Conservation (phyloP, 2,113 vertebrate species). For the Rhegmatorhina hoffmannsi region DNA sequence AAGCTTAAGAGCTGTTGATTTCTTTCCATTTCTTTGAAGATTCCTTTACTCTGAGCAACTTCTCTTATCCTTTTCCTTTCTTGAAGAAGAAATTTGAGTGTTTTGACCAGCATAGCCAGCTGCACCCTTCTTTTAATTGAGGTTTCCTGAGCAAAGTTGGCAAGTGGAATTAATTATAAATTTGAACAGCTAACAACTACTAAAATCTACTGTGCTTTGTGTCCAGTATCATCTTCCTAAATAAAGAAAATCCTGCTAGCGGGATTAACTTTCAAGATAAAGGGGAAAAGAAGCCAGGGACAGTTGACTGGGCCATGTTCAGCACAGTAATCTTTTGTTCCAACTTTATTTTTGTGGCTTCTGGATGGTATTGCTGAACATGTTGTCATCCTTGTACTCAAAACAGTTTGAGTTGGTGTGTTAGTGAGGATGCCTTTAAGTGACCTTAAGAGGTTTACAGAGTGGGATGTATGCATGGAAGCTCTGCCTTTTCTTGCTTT, state of each 20-base stretch:
- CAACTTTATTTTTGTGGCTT: not conserved
- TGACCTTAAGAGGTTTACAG: not conserved
- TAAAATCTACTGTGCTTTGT: not conserved
- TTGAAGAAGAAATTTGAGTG: not conserved
- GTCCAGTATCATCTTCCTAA: not conserved
- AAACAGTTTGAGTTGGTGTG: not conserved
- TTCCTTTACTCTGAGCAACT: not conserved
- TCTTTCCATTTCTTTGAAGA: conserved; percentile 19
- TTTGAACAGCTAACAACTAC: not conserved
- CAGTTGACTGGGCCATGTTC: not conserved
- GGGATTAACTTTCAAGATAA: not conserved
- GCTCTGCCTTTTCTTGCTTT: not conserved
- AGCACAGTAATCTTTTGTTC: not conserved
- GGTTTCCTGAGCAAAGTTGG: not conserved
- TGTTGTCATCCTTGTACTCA: not conserved
- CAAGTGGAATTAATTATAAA: not conserved
- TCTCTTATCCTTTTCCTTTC: not conserved
- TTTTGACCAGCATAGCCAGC: not conserved
- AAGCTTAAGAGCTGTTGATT: not conserved
- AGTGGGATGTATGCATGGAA: rapidly evolving
- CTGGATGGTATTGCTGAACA: not conserved
- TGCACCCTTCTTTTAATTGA: not conserved
- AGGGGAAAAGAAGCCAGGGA: not conserved
- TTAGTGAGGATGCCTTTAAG: not conserved
- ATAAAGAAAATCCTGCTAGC: not conserved